These are phyloP conservation scores for Daphoenositta chrysoptera DNA, from an alignment of 2,113 vertebrate genomes.

Conservation along the genomic window DNA sequence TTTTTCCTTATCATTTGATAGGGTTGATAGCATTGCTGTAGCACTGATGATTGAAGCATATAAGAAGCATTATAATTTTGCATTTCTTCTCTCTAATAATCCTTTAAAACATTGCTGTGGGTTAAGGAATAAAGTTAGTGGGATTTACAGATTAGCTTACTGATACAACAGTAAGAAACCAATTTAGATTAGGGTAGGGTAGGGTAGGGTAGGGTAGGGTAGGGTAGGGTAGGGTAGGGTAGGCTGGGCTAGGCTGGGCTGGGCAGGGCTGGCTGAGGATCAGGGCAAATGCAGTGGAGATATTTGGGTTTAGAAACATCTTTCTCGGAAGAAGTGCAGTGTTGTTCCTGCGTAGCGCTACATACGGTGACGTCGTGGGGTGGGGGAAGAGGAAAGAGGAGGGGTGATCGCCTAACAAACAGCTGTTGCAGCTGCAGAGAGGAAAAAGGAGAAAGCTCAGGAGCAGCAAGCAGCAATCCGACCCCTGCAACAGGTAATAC, in stretches of 20 bases:
- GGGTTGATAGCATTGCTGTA: not conserved
- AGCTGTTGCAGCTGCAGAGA: slow-evolving; percentile 25
- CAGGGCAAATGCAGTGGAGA: not conserved
- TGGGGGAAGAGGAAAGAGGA: slow-evolving; percentile 55
- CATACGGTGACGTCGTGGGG: not conserved
- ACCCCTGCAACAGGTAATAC: not conserved
- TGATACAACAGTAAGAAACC: not conserved
- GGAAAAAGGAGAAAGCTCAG: not conserved
- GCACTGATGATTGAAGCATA: not conserved
- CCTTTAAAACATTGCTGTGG: not conserved
- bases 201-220: no score
- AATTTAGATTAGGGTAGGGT: not conserved
- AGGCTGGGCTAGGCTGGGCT: accelerated
- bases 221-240: no score
- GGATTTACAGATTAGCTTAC: not conserved
- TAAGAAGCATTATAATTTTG: not conserved
- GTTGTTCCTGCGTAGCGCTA: not conserved
- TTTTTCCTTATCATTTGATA: not conserved
- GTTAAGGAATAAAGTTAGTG: not conserved
- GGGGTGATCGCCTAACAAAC: not conserved
- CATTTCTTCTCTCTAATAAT: not conserved
- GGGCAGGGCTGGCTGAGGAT: not conserved
- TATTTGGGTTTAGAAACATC: not conserved
- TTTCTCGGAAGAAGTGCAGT: not conserved
- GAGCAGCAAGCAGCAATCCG: not conserved